Percentiles rank a stretch among this genome's conserved stretches.
Evolutionary conservation across 2,113 vertebrate genomes (phyloP).

Genomic region (Leiothrix lutea): DNA sequence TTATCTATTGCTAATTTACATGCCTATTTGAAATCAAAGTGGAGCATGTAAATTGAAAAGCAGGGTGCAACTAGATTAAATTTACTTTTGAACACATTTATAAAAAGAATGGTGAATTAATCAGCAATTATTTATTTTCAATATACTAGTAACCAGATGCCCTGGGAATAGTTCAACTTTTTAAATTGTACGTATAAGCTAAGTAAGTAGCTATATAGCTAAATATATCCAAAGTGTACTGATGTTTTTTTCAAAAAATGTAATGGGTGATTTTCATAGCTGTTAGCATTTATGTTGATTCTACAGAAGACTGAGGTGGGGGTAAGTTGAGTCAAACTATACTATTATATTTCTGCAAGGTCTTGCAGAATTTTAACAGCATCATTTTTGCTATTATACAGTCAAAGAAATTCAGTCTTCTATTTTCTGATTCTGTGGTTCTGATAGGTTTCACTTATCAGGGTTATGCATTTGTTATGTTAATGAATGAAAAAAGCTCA

Average conservation of each 20-base stretch:
- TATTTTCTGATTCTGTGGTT: neutral
- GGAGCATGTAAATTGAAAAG: neutral
- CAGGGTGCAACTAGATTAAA: neutral
- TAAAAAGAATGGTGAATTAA: neutral
- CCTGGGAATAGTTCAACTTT: neutral
- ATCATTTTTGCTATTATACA: slow-evolving; percentile 16
- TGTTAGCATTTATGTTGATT: neutral
- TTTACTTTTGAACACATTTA: neutral
- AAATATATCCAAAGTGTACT: neutral
- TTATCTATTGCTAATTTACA: neutral
- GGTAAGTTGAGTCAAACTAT: neutral
- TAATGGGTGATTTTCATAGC: neutral
- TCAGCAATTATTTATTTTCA: neutral
- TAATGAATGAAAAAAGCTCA: slow-evolving; percentile 23
- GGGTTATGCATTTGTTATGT: neutral
- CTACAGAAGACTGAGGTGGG: neutral
- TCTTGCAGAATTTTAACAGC: slow-evolving; percentile 34
- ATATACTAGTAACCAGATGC: neutral
- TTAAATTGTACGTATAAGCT: neutral
- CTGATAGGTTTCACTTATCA: slow-evolving; percentile 35
- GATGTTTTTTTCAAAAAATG: neutral
- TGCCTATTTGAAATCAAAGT: neutral
- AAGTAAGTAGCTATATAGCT: neutral
- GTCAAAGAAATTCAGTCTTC: neutral
- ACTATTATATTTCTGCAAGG: slow-evolving; percentile 29